Evolutionary conservation across 2,888 invertebrate genomes (phyloP).

Genomic region (Thysanoteuthis rhombus): DNA sequence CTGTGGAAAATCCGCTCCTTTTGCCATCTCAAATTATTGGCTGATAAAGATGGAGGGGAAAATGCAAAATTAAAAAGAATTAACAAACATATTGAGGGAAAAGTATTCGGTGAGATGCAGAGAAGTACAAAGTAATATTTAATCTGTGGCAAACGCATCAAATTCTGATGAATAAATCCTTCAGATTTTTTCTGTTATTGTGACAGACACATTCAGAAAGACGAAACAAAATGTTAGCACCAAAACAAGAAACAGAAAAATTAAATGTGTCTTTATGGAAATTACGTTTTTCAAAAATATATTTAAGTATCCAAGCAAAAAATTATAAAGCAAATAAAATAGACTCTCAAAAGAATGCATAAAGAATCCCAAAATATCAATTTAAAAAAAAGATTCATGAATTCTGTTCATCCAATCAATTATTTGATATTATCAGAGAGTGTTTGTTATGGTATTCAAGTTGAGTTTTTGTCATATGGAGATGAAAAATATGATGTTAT

Average conservation of each 20-base stretch:
- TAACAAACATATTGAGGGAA: neutral
- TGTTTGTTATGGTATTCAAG: neutral
- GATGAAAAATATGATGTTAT: neutral
- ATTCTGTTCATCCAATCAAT: neutral
- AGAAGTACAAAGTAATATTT: neutral
- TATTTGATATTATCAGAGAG: neutral
- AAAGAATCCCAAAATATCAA: neutral
- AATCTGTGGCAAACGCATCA: slow-evolving; percentile 12
- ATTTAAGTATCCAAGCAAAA: too few relatives aligned
- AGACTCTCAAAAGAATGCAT: neutral
- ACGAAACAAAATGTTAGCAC: neutral
- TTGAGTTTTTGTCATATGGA: neutral
- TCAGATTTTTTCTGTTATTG: neutral
- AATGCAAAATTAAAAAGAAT: slow-evolving; percentile 12
- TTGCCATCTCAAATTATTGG: slow-evolving; percentile 12
- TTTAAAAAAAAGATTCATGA: neutral
- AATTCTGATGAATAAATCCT: slow-evolving; percentile 12
- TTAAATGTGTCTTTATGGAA: neutral
- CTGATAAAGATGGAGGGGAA: slow-evolving; percentile 1
- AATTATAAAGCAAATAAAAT: too few relatives aligned
- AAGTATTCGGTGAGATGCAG: neutral
- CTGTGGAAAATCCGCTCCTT: neutral
- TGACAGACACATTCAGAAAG: neutral
- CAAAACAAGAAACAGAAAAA: neutral
- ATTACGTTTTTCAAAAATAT: too few relatives aligned